These are phyloP conservation scores for Epistrophe eligans DNA, from an alignment of 2,888 invertebrate genomes.

Conservation along the genomic window DNA sequence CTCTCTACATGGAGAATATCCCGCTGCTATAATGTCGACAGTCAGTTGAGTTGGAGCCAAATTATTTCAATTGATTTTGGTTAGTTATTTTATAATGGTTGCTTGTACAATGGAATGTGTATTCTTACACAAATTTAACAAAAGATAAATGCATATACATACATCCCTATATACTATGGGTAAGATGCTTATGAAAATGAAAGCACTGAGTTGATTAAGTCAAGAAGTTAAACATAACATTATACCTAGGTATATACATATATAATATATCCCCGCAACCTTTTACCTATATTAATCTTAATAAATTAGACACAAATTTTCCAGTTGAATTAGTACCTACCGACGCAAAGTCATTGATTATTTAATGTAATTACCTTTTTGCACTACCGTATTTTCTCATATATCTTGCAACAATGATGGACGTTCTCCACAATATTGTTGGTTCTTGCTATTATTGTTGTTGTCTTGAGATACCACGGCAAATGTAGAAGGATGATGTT, in stretches of 20 bases:
- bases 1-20: background rate
- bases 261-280: background rate
- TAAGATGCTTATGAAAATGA: background rate
- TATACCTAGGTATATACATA: background rate
- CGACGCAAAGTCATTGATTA: conserved; percentile 64
- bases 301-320: conserved; percentile 47
- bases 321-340: conserved; percentile 57
- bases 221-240: conserved; percentile 7
- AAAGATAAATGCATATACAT: background rate
- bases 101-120: background rate
- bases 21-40: background rate
- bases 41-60: conserved; percentile 2
- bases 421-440: background rate
- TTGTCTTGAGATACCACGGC: background rate
- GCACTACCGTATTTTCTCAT: background rate
- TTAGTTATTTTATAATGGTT: conserved; percentile 18
- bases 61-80: conserved; percentile 31
- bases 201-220: conserved; percentile 50
- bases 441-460: background rate
- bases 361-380: conserved; percentile 62
- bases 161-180: background rate
- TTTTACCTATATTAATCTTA: conserved; percentile 2
- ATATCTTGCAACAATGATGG: conserved; percentile 14
- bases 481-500: background rate
- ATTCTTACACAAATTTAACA: background rate